Percentiles rank a stretch among this genome's conserved stretches.
Conservation (phyloP, 2,113 vertebrate genomes). For the Rhinichthys klamathensis region DNA sequence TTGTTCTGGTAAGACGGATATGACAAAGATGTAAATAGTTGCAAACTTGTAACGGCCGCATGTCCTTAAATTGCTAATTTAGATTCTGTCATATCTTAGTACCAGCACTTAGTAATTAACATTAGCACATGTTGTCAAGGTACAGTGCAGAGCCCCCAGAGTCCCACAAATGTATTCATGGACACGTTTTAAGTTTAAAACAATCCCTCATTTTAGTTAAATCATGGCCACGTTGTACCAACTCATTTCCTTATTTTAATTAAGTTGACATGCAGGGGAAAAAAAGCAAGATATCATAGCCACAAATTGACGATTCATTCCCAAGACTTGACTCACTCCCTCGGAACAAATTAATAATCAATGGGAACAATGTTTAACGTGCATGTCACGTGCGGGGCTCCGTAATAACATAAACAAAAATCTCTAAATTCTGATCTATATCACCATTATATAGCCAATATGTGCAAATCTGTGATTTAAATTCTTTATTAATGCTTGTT, state of each 20-base stretch:
- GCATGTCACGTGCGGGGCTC: not conserved
- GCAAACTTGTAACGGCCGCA: not conserved
- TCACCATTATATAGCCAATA: not conserved
- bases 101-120: not conserved
- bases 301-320: not conserved
- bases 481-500: not conserved
- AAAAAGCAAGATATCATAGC: not conserved
- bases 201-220: not conserved
- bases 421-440: not conserved
- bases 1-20: not conserved
- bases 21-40: not conserved
- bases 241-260: not conserved
- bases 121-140: not conserved
- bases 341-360: no score
- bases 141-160: no score
- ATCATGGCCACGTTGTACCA: not conserved
- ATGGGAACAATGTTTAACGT: not conserved
- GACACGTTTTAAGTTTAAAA: no score
- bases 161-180: no score
- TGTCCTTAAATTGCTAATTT: not conserved
- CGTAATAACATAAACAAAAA: not conserved
- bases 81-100: not conserved
- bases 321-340: not conserved
- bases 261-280: not conserved
- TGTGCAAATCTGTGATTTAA: not conserved